Percentiles rank a stretch among this genome's conserved stretches.
phyloP scores from a whole-genome alignment of 92 coral and sea anemone genomes.

The Muricea muricata region DNA sequence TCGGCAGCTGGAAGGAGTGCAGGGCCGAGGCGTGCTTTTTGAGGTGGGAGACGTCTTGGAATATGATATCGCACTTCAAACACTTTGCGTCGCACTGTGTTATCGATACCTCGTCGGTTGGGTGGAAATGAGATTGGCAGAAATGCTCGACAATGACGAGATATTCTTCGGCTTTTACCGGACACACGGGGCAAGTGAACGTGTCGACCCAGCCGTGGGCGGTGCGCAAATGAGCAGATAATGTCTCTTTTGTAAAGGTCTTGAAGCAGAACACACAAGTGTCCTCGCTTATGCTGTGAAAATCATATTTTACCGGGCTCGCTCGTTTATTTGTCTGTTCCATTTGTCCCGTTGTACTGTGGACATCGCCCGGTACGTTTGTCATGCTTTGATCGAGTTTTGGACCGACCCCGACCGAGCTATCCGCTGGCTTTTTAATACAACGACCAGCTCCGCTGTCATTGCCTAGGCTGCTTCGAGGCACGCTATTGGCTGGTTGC shows the following conservation, averaged over 20 bases:
- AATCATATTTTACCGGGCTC: background rate
- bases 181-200: conserved; percentile 24
- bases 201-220: conserved; percentile 37
- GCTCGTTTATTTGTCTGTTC: background rate
- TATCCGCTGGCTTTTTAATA: conserved; percentile 30
- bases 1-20: conserved; percentile 30
- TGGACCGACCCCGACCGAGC: conserved; percentile 1
- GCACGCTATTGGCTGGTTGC: background rate
- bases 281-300: background rate
- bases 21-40: conserved; percentile 32
- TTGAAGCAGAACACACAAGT: conserved; percentile 37
- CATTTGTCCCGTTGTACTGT: conserved; percentile 30
- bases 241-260: background rate
- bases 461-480: background rate
- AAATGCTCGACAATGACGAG: conserved; percentile 17
- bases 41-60: conserved; percentile 21
- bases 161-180: background rate
- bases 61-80: conserved; percentile 36
- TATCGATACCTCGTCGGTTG: conserved; percentile 6
- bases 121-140: conserved; percentile 38
- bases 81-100: conserved; percentile 27
- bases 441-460: background rate
- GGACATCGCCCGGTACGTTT: background rate
- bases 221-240: background rate
- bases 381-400: background rate